phyloP scores from a whole-genome alignment of 2,113 vertebrate genomes.

The Mesembrinibis cayennensis region DNA sequence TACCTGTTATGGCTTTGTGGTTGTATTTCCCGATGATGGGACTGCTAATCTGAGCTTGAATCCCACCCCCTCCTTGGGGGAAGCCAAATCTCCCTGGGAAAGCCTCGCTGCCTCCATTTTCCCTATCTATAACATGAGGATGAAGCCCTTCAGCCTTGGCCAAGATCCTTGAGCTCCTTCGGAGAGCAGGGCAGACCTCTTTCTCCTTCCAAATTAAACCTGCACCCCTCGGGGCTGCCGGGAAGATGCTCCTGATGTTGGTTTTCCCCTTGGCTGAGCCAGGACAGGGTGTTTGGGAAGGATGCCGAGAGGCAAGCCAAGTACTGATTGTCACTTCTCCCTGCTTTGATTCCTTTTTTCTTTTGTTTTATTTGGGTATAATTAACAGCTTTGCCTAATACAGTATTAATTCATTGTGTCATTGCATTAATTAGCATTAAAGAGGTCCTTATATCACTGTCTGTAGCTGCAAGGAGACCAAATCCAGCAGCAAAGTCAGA shows the following conservation, averaged over 20 bases:
- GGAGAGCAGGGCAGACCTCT: not conserved
- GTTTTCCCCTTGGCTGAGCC: not conserved
- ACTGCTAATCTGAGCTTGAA: not conserved
- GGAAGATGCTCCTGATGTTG: not conserved
- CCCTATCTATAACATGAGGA: not conserved
- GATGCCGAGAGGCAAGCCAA: not conserved
- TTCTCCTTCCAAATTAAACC: not conserved
- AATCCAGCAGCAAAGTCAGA: constrained; percentile 46
- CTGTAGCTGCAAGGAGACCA: constrained; percentile 35
- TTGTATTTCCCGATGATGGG: accelerated
- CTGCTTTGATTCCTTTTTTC: not conserved
- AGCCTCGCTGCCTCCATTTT: not conserved
- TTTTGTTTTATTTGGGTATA: constrained; percentile 62
- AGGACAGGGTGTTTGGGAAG: not conserved
- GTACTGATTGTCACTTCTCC: not conserved
- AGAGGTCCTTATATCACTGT: constrained; percentile 66
- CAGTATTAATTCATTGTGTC: constrained; percentile 69
- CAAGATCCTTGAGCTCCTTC: not conserved
- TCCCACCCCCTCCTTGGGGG: not conserved
- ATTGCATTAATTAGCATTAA: constrained; percentile 76
- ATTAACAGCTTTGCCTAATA: constrained; percentile 69
- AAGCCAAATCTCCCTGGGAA: not conserved
- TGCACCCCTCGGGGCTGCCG: not conserved
- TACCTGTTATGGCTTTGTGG: not conserved
- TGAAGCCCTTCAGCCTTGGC: not conserved